A percentile compares a stretch with the other conserved stretches of the same genome.
phyloP scores from a whole-genome alignment of 2,888 invertebrate species.

The Drosophila vallismaia region DNA sequence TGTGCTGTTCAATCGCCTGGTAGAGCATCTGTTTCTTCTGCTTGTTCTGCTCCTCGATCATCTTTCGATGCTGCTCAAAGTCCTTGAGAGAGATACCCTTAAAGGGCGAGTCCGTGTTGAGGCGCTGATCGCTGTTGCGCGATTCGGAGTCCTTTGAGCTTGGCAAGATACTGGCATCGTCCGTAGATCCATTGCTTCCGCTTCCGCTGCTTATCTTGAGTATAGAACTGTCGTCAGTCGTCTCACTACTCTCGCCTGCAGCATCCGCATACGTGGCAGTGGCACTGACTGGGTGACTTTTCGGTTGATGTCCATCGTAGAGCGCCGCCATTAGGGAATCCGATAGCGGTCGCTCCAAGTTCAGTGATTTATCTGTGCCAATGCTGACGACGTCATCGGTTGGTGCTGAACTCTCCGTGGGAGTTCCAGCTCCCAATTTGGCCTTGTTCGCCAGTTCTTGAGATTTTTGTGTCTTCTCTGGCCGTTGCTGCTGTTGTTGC shows the following conservation, averaged over 20 bases:
- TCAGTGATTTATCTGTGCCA: constrained; percentile 60
- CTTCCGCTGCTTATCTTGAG: constrained; percentile 60
- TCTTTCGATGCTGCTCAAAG: constrained; percentile 88
- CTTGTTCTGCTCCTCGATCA: constrained; percentile 92
- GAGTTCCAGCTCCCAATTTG: constrained; percentile 51
- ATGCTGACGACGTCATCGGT: constrained; percentile 54
- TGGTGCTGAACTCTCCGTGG: constrained; percentile 37
- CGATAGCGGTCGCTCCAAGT: constrained; percentile 76
- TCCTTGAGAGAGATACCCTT: constrained; percentile 87
- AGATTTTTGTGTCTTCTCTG: constrained; percentile 39
- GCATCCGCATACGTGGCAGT: constrained; percentile 55
- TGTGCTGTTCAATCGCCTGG: constrained; percentile 90
- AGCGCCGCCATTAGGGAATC: constrained; percentile 81
- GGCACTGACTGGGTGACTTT: constrained; percentile 22
- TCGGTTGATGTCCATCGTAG: constrained; percentile 68
- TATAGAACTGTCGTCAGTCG: constrained; percentile 69
- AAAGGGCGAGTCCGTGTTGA: constrained; percentile 81
- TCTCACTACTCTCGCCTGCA: constrained; percentile 40
- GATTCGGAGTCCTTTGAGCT: constrained; percentile 13
- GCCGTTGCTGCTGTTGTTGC: constrained; percentile 48
- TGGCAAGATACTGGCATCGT: constrained; percentile 73
- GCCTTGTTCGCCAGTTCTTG: constrained; percentile 43
- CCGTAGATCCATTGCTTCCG: constrained; percentile 30
- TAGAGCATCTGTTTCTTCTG: constrained; percentile 89
- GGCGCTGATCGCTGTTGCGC: constrained; percentile 36